phyloP scores from a whole-genome alignment of 2,888 invertebrate species.

The Orgyia antiqua region DNA sequence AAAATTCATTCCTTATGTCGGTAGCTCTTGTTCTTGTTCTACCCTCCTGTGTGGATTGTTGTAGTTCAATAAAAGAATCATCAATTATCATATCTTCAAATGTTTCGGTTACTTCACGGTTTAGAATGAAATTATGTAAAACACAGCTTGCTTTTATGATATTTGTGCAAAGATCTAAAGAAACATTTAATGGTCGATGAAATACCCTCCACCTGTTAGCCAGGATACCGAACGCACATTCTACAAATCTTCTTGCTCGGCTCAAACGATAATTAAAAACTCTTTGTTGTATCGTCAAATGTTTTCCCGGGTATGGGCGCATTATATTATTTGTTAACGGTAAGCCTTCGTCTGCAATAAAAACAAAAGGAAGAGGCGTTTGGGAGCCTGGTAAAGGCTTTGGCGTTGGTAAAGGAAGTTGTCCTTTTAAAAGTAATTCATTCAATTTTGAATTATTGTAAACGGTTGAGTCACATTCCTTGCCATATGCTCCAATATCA shows the following conservation, averaged over 20 bases:
- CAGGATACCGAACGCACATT: constrained; percentile 19
- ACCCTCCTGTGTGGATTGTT: too few relatives aligned
- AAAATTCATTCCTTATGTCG: too few relatives aligned
- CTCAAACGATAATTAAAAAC: constrained; percentile 31
- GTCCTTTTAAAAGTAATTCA: constrained; percentile 1
- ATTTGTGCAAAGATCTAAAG: constrained; percentile 13
- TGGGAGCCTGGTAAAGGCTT: constrained; percentile 2
- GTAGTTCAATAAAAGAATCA: too few relatives aligned
- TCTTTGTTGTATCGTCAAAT: too few relatives aligned
- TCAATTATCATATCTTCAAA: too few relatives aligned
- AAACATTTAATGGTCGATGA: neutral
- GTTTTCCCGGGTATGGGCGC: neutral
- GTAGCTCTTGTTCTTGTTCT: too few relatives aligned
- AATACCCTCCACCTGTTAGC: neutral
- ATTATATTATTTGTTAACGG: constrained; percentile 1
- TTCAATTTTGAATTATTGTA: constrained; percentile 5
- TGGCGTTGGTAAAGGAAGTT: constrained; percentile 1
- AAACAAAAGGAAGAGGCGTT: constrained; percentile 4
- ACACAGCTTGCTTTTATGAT: constrained; percentile 22
- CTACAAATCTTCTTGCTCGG: constrained; percentile 22
- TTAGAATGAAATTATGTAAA: constrained; percentile 1
- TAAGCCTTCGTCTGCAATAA: constrained; percentile 7
- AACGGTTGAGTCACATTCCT: constrained; percentile 4
- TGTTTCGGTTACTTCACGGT: too few relatives aligned
- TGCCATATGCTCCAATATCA: constrained; percentile 9